phyloP scores from a whole-genome alignment of 2,888 invertebrate genomes.

The Ethmia dodecea region DNA sequence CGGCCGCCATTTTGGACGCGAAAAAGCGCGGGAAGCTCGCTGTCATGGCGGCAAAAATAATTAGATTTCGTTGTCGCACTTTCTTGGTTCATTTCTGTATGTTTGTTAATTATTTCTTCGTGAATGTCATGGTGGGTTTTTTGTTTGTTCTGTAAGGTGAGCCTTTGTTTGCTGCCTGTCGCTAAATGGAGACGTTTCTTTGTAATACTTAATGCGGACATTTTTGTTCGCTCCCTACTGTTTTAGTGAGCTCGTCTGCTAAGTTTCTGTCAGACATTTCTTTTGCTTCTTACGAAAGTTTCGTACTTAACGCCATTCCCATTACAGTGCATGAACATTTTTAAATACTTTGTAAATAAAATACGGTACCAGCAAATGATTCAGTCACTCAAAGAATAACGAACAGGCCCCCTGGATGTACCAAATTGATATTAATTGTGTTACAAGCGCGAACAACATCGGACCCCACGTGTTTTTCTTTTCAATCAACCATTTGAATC shows the following conservation, averaged over 20 bases:
- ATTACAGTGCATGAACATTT: no score
- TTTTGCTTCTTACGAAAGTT: no score
- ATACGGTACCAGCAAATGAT: slow-evolving; percentile 16
- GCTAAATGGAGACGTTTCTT: slow-evolving; percentile 38
- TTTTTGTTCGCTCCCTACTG: slow-evolving; percentile 14
- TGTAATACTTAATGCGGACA: slow-evolving; percentile 36
- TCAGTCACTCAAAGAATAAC: slow-evolving; percentile 26
- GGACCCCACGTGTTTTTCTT: slow-evolving; percentile 73
- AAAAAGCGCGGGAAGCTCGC: slow-evolving; percentile 62
- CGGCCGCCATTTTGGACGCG: slow-evolving; percentile 51
- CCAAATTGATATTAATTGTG: slow-evolving; percentile 74
- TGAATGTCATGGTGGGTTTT: slow-evolving; percentile 38
- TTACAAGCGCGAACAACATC: slow-evolving; percentile 52
- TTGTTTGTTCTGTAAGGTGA: slow-evolving; percentile 26
- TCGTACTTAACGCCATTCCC: no score
- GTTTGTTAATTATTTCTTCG: slow-evolving; percentile 69
- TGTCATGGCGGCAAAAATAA: slow-evolving; percentile 71
- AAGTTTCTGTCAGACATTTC: no score
- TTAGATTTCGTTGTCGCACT: slow-evolving; percentile 62
- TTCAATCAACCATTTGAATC: slow-evolving; percentile 57
- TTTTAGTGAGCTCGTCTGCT: no score
- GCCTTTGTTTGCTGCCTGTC: slow-evolving; percentile 38
- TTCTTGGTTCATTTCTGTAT: slow-evolving; percentile 66
- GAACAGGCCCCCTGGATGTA: slow-evolving; percentile 32
- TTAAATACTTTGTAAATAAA: not conserved